A percentile compares a stretch with the other conserved stretches of the same genome.
These are phyloP conservation scores for Spodoptera litura DNA, from an alignment of 1,140 invertebrate species.

Conservation along the genomic window DNA sequence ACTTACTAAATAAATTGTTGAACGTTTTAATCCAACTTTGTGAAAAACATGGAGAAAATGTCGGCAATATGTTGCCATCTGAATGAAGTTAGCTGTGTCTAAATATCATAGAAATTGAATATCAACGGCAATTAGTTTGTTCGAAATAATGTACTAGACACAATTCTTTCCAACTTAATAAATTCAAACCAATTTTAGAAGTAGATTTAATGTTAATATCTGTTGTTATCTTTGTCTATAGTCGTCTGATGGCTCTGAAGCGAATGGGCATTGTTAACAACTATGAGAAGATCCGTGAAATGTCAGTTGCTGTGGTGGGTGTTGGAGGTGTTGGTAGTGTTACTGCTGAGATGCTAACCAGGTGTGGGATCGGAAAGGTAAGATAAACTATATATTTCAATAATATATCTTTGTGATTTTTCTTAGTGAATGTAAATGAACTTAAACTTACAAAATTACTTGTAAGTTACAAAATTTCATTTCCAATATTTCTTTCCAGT, in stretches of 20 bases:
- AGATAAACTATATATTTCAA: conserved; percentile 11
- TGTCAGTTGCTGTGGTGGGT: conserved; percentile 98
- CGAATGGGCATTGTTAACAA: conserved; percentile 99
- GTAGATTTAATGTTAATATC: not conserved
- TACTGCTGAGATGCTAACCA: conserved; percentile 99
- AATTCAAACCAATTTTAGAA: no score
- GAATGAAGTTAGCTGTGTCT: not conserved
- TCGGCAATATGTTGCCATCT: conserved; percentile 30
- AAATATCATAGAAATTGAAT: no score
- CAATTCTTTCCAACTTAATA: no score
- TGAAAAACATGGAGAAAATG: not conserved
- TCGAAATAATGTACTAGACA: no score
- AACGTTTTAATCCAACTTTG: not conserved
- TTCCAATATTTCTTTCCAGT: conserved; percentile 84
- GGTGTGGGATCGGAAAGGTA: conserved; percentile 99
- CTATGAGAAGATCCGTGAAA: conserved; percentile 97
- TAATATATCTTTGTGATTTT: no score
- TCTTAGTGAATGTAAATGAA: not conserved
- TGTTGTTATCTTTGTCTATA: conserved; percentile 76
- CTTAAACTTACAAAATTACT: not conserved
- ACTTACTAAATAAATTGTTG: not conserved
- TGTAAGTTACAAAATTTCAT: not conserved
- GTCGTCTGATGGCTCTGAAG: conserved; percentile 99
- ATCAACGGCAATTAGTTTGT: no score
- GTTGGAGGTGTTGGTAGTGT: conserved; percentile 99